These are phyloP conservation scores for Miichthys miiuy DNA, from an alignment of 2,797 vertebrate species.

Conservation along the genomic window DNA sequence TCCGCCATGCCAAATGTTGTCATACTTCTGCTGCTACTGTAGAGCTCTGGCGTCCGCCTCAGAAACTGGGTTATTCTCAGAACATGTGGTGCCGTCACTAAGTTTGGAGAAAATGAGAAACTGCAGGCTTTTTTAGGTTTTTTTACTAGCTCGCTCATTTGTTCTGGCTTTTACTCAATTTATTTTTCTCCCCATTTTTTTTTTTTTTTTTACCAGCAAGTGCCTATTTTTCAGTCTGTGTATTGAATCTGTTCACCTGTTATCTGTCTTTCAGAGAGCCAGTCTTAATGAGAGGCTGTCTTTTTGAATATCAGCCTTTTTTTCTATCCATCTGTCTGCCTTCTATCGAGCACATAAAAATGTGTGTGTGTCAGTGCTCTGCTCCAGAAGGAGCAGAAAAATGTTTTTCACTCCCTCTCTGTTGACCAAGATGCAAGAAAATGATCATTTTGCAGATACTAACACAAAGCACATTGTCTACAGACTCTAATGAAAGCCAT, in stretches of 20 bases:
- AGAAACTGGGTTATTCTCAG: conserved; percentile 50
- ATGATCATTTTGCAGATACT: conserved; percentile 12
- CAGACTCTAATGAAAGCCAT: conserved; percentile 7
- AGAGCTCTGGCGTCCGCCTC: conserved; percentile 35
- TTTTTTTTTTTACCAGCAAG: neutral
- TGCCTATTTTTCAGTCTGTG: neutral
- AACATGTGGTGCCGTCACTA: conserved; percentile 23
- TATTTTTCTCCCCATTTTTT: neutral
- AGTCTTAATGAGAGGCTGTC: conserved; percentile 14
- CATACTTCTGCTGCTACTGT: conserved; percentile 67
- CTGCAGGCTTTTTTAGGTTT: conserved; percentile 17
- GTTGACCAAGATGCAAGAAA: conserved; percentile 7
- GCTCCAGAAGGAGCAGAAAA: conserved; percentile 7
- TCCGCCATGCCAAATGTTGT: conserved; percentile 53
- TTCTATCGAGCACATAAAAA: neutral
- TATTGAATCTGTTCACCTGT: conserved; percentile 9
- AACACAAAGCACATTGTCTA: conserved; percentile 16
- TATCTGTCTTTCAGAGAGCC: conserved; percentile 5
- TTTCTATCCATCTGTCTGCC: neutral
- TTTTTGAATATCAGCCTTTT: conserved; percentile 1
- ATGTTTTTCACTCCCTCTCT: conserved; percentile 1
- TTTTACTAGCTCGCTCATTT: conserved; percentile 1
- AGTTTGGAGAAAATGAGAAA: conserved; percentile 50
- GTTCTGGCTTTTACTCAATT: neutral
- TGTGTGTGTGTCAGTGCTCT: conserved; percentile 11